A percentile compares a stretch with the other conserved stretches of the same genome.
Conservation (phyloP, 2,888 invertebrate genomes). For the Elegia similella region DNA sequence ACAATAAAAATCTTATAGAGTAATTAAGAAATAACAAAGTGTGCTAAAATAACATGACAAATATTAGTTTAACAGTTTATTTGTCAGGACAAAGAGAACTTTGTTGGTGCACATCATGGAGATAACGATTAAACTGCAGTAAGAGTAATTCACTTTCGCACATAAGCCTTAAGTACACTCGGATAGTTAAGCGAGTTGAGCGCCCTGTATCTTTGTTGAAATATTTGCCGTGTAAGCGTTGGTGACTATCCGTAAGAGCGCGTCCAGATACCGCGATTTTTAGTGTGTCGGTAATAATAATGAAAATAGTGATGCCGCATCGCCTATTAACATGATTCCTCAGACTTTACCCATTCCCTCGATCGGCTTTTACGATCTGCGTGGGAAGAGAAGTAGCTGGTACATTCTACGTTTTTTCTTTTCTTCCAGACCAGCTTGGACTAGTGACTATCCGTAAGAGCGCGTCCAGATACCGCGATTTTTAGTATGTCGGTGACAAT, state of each 20-base stretch:
- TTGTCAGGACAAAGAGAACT: slow-evolving; percentile 5
- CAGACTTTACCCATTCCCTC: too few relatives aligned
- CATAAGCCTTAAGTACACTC: slow-evolving; percentile 54
- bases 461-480: too few relatives aligned
- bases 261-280: slow-evolving; percentile 31
- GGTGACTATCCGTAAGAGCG: slow-evolving; percentile 49
- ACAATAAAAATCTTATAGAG: neutral
- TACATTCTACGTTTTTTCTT: too few relatives aligned
- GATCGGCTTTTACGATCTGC: too few relatives aligned
- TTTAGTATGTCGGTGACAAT: too few relatives aligned
- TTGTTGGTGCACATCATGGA: slow-evolving; percentile 9
- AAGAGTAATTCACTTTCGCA: slow-evolving; percentile 35
- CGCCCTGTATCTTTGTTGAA: slow-evolving; percentile 76
- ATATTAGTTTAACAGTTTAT: neutral
- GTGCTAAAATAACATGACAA: neutral
- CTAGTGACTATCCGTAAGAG: too few relatives aligned
- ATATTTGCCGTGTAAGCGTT: slow-evolving; percentile 75
- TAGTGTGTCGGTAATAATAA: too few relatives aligned
- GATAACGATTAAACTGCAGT: slow-evolving; percentile 28
- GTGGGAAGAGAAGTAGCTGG: too few relatives aligned
- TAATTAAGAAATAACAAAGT: neutral
- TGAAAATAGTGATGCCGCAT: too few relatives aligned
- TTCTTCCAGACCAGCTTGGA: too few relatives aligned
- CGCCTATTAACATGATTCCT: too few relatives aligned
- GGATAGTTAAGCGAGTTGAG: slow-evolving; percentile 68